These are phyloP conservation scores for Diplosoma virens DNA, from an alignment of 23 tunicate genomes.

Conservation along the genomic window DNA sequence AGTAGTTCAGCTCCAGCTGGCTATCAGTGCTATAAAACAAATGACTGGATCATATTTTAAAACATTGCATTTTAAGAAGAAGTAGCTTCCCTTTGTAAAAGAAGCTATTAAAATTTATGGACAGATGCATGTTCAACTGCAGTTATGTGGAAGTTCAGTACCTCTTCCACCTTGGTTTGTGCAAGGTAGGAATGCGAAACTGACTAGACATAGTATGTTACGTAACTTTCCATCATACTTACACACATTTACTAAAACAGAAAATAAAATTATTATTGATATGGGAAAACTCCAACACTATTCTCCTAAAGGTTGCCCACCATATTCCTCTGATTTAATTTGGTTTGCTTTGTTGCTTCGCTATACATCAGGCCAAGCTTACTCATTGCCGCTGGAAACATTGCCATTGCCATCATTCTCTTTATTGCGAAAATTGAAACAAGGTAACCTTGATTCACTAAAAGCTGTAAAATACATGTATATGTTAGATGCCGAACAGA, in stretches of 20 bases:
- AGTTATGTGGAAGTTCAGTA: not conserved
- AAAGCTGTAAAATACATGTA: conserved; percentile 7
- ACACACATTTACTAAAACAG: not conserved
- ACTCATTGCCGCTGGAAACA: not conserved
- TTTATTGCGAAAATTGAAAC: conserved; percentile 4
- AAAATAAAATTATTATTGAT: not conserved
- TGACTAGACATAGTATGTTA: not conserved
- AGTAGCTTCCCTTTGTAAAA: not conserved
- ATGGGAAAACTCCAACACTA: not conserved
- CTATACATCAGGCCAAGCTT: conserved; percentile 20
- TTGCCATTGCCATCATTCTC: conserved; percentile 7
- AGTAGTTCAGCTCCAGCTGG: not conserved
- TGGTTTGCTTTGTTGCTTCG: not conserved
- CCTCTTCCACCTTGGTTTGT: conserved; percentile 15
- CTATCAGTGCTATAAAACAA: not conserved
- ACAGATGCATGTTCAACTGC: too few species aligned
- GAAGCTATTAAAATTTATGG: conserved; percentile 22
- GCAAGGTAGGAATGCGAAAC: conserved; percentile 7
- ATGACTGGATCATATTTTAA: not conserved
- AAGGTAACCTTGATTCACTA: not conserved
- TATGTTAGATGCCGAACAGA: not conserved
- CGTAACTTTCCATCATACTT: not conserved
- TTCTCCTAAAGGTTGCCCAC: too few species aligned
- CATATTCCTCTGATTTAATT: not conserved
- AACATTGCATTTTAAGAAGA: not conserved